These are phyloP conservation scores for Latrodectus elegans DNA, from an alignment of 2,888 invertebrate species.

Conservation along the genomic window DNA sequence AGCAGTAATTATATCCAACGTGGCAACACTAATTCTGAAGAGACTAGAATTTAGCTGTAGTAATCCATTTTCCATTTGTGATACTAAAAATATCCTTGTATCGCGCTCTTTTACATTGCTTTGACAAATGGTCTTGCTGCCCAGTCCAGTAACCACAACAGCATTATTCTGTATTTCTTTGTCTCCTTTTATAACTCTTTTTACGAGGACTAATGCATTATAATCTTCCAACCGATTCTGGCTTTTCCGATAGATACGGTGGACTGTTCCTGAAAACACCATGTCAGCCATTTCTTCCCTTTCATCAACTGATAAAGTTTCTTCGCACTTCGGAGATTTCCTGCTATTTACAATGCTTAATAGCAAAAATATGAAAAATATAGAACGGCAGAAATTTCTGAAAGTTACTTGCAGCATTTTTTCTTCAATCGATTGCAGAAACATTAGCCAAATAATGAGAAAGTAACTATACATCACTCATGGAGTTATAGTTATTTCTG, in stretches of 20 bases:
- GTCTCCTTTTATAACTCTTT: constrained; percentile 74
- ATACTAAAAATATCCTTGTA: constrained; percentile 75
- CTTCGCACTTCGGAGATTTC: constrained; percentile 12
- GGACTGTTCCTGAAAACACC: constrained; percentile 75
- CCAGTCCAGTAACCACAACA: constrained; percentile 74
- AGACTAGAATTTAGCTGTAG: constrained; percentile 75
- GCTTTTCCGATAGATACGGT: constrained; percentile 71
- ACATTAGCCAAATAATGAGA: too few relatives aligned
- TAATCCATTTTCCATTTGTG: constrained; percentile 71
- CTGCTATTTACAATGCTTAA: background rate
- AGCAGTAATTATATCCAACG: constrained; percentile 73
- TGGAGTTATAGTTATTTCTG: too few relatives aligned
- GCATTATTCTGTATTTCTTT: constrained; percentile 61
- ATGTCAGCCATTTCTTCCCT: constrained; percentile 73
- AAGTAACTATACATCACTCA: too few relatives aligned
- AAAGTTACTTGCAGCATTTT: too few relatives aligned
- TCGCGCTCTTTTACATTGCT: constrained; percentile 73
- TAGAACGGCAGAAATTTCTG: too few relatives aligned
- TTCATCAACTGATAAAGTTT: constrained; percentile 29
- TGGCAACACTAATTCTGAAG: constrained; percentile 73
- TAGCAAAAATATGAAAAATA: too few relatives aligned
- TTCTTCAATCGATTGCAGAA: too few relatives aligned
- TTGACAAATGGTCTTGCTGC: constrained; percentile 73
- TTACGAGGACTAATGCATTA: constrained; percentile 73
- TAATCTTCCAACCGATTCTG: constrained; percentile 65